These are phyloP conservation scores for Catostylus mosaicus DNA, from an alignment of 30 jellyfish, hydroid and myxozoan genomes.

Conservation along the genomic window DNA sequence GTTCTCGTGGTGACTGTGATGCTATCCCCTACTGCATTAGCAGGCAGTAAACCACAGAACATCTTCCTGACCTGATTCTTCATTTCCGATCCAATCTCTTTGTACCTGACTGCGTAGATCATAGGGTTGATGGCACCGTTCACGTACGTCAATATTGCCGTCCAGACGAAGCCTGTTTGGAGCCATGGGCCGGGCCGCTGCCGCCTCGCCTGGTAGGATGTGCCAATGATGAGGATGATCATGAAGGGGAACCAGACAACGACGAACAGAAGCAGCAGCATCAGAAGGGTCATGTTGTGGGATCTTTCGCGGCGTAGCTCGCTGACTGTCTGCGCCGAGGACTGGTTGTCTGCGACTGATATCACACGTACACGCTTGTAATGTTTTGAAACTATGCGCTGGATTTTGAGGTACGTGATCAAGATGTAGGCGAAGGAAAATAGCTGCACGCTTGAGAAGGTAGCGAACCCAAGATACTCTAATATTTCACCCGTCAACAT, in stretches of 20 bases:
- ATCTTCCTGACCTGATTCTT: slow-evolving; percentile 2
- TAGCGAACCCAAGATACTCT: slow-evolving; percentile 55
- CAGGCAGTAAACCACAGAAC: not conserved
- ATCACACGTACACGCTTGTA: not conserved
- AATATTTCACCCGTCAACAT: slow-evolving; percentile 24
- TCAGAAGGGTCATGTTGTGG: slow-evolving; percentile 31
- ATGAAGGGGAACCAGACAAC: slow-evolving; percentile 74
- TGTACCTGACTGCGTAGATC: slow-evolving; percentile 60
- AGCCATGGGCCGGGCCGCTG: slow-evolving; percentile 24
- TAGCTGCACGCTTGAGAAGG: slow-evolving; percentile 40
- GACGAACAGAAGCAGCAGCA: slow-evolving; percentile 28
- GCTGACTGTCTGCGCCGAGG: not conserved
- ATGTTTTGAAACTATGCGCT: slow-evolving; percentile 21
- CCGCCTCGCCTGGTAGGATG: slow-evolving; percentile 23
- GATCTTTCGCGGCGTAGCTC: slow-evolving; percentile 33
- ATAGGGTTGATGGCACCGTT: slow-evolving; percentile 72
- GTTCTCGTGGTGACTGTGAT: not conserved
- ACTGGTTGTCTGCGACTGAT: not conserved
- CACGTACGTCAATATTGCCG: slow-evolving; percentile 63
- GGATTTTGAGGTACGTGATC: slow-evolving; percentile 30
- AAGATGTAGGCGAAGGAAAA: slow-evolving; percentile 40
- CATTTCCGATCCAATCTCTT: slow-evolving; percentile 52
- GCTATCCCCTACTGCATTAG: slow-evolving; percentile 9
- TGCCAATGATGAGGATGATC: slow-evolving; percentile 41
- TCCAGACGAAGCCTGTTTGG: slow-evolving; percentile 63